Conservation (phyloP, 92 coral and sea anemone species). For the Zoanthus gigantus region DNA sequence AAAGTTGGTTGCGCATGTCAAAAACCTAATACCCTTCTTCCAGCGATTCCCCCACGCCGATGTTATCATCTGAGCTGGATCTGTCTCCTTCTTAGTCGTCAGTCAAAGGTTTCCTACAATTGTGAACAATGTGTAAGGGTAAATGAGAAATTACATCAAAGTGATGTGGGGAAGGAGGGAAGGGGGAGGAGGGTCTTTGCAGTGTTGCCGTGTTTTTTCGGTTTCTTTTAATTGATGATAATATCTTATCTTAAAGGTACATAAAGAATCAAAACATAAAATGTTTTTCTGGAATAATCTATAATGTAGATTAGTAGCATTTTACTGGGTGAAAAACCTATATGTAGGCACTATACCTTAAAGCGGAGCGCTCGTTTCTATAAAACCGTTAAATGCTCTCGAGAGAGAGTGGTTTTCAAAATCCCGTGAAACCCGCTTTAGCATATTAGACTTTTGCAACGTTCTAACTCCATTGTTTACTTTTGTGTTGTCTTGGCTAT, state of each 20-base stretch:
- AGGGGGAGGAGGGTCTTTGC: neutral
- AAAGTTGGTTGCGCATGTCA: neutral
- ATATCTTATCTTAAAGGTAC: neutral
- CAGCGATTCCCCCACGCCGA: neutral
- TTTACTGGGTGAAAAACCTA: neutral
- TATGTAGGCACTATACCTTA: neutral
- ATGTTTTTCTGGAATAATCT: neutral
- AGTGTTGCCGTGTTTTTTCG: neutral
- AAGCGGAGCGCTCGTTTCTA: neutral
- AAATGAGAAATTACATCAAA: neutral
- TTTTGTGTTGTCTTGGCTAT: neutral
- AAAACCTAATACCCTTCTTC: neutral
- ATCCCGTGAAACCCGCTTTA: too few species aligned
- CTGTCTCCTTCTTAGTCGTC: neutral
- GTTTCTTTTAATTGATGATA: neutral
- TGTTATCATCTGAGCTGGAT: neutral
- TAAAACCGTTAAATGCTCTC: neutral
- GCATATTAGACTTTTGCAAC: too few species aligned
- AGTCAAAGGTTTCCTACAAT: neutral
- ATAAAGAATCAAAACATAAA: neutral
- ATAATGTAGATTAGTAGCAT: neutral
- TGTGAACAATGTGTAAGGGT: neutral
- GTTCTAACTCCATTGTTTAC: neutral
- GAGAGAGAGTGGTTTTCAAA: neutral
- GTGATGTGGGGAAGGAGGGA: neutral